Evolutionary conservation across 2,888 invertebrate genomes (phyloP).

Genomic region (Hartigia nigra): DNA sequence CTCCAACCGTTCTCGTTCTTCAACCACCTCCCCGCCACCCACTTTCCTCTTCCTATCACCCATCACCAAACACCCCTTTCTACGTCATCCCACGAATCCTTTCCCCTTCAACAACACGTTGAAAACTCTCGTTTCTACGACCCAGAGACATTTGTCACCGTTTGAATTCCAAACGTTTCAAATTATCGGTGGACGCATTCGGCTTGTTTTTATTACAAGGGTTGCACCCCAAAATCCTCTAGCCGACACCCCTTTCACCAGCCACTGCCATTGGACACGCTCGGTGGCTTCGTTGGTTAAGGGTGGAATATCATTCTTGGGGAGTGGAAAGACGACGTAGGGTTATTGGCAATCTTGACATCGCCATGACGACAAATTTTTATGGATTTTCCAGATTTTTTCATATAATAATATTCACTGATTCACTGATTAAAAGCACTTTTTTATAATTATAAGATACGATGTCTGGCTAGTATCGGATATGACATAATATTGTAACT

Average conservation of each 20-base stretch:
- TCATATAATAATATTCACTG: background rate
- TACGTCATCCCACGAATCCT: background rate
- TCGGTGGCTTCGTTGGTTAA: background rate
- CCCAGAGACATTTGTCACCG: conserved; percentile 20
- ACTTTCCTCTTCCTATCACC: background rate
- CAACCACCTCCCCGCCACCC: background rate
- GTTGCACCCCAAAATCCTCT: conserved; percentile 1
- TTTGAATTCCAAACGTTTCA: conserved; percentile 17
- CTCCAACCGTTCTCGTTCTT: background rate
- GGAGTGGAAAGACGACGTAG: background rate
- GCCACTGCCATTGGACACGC: background rate
- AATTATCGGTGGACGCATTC: conserved; percentile 17
- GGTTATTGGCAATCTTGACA: conserved; percentile 23
- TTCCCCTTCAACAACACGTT: conserved; percentile 4
- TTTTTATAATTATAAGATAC: too few relatives aligned
- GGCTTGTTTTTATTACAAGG: conserved; percentile 24
- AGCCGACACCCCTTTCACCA: background rate
- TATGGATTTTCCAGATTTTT: background rate
- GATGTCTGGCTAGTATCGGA: too few relatives aligned
- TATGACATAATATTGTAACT: too few relatives aligned
- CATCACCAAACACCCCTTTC: background rate
- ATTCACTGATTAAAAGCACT: background rate
- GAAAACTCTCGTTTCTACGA: conserved; percentile 16
- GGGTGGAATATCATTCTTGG: background rate
- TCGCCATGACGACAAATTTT: conserved; percentile 18